Evolutionary conservation across 1,140 invertebrate species (phyloP).

Genomic region (Tachypleus tridentatus): DNA sequence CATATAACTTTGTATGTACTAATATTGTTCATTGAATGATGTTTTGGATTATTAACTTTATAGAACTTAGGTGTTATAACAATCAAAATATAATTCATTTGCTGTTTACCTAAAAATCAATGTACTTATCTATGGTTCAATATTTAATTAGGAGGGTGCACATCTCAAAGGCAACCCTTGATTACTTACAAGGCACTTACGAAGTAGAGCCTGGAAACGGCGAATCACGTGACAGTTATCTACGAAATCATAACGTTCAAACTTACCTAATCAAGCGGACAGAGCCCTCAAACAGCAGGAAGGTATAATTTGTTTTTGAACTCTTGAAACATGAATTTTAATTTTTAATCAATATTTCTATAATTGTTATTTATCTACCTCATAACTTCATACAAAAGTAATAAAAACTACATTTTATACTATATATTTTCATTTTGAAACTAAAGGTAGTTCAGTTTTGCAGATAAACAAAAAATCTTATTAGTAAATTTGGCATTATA

Average conservation of each 20-base stretch:
- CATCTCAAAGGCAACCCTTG: constrained; percentile 72
- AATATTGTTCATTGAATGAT: not conserved
- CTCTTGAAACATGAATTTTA: no score
- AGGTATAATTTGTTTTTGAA: not conserved
- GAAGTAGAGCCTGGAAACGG: constrained; percentile 87
- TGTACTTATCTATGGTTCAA: constrained; percentile 25
- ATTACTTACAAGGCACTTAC: constrained; percentile 73
- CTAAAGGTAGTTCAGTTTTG: no score
- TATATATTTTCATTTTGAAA: no score
- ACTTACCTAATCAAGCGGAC: constrained; percentile 84
- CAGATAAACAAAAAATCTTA: no score
- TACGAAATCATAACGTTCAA: constrained; percentile 63
- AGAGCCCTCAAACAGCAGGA: constrained; percentile 46
- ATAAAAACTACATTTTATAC: no score
- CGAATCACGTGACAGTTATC: constrained; percentile 64
- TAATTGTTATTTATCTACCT: no score
- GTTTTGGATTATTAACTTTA: not conserved
- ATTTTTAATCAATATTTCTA: no score
- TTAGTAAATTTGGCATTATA: no score
- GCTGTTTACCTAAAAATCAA: constrained; percentile 9
- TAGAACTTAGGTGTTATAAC: not conserved
- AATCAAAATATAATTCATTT: not conserved
- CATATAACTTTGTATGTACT: not conserved
- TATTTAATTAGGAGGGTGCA: constrained; percentile 61
- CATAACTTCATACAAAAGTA: no score